Base-by-base conservation (phyloP, 2,797 vertebrate species). In the Paramormyrops hopkinsi region DNA sequence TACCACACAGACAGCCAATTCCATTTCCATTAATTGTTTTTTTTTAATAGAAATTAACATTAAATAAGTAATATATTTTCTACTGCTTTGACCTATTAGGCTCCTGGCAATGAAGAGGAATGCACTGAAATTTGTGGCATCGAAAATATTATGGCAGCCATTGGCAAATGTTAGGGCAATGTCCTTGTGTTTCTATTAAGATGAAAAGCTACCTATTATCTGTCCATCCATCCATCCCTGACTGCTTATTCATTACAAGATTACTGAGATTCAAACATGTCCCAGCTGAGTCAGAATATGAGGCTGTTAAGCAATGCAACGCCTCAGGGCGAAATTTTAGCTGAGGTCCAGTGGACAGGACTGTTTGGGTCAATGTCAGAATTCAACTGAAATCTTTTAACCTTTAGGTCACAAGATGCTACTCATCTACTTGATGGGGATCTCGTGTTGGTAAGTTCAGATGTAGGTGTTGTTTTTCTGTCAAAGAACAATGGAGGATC, bases 361-460 rank as follows among this genome's bases (percentile, higher is more conserved):
- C 41, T 29, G 79, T 22, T 22, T 82, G 65, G 37, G 41, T 48
- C 37, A 41, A n/a, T 8, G 19, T 83, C 82, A 84, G 48, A n/a
- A 50, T 50, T 51, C 46, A 85, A 29, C 22, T 2, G 22, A 22
- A 48, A 85, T 51, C 9, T 85, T 85, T 51, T 44, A 79, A 89
- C 29, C 90, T 82, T 1, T 91, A 98, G 97, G 94, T 95, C 96
- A 89, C 96, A 98, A 73, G 98, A 99, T 96, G 97, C 97, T 86
- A 97, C 98, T 0, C 97, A 97, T 89, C 96, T 99, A 89, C 96
- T 99, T 41, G 95, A 96, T 0, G 97, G 97, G 89, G 97, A 99
- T 91, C 94, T 99, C 92, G 95, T 97, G 91, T 94, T 96, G 97
- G 98, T 99, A 93, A 95, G 94, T 90, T 53, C 82, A 41, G 54